These are phyloP conservation scores for Ploceus nigricollis DNA, from an alignment of 2,113 vertebrate species.

Conservation along the genomic window DNA sequence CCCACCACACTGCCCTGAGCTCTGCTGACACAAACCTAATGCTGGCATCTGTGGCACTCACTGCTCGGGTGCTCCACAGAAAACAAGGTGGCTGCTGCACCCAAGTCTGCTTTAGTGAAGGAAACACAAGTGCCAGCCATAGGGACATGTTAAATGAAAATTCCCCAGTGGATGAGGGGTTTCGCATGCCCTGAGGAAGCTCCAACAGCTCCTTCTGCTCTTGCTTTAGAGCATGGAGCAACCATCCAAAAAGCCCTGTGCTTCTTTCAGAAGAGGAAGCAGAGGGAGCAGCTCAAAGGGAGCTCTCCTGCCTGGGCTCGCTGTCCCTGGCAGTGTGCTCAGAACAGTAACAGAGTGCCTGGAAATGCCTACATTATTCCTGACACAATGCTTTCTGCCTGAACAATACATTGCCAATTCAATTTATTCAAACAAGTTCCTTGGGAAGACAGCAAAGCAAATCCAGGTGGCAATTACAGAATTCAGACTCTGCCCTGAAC, in stretches of 20 bases:
- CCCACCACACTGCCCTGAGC: not conserved
- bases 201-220: not conserved
- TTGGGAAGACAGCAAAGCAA: slow-evolving; percentile 59
- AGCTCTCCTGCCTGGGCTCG: not conserved
- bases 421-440: slow-evolving; percentile 61
- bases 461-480: slow-evolving; percentile 39
- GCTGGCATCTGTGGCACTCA: not conserved
- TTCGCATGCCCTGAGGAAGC: not conserved
- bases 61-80: not conserved
- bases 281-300: not conserved
- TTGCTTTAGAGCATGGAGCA: not conserved
- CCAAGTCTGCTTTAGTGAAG: not conserved
- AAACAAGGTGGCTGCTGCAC: not conserved
- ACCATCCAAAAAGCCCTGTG: not conserved
- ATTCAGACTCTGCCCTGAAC: slow-evolving; percentile 27
- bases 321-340: not conserved
- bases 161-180: not conserved
- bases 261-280: not conserved
- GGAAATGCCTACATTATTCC: slow-evolving; percentile 39
- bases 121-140: not conserved
- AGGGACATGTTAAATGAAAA: not conserved
- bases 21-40: not conserved
- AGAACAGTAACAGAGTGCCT: not conserved
- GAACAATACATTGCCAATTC: slow-evolving; percentile 54
- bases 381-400: slow-evolving; percentile 7